Conservation (phyloP, 2,888 invertebrate genomes). For the Dusona sp. region DNA sequence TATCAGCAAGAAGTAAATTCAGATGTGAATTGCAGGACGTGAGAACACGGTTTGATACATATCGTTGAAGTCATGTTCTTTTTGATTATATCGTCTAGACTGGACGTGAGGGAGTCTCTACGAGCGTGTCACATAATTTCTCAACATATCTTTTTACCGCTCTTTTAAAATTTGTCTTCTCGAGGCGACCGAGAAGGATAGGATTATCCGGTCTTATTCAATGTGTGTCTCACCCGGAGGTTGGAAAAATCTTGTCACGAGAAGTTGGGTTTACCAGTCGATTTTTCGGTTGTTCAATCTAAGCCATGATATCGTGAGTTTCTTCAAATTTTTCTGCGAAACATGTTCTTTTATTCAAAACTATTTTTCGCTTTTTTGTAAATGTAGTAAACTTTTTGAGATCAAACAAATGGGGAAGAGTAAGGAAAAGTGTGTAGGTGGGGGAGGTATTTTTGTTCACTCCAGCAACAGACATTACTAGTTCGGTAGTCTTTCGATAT, state of each 20-base stretch:
- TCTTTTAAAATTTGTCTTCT: constrained; percentile 68
- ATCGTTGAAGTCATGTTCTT: background rate
- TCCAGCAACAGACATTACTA: constrained; percentile 62
- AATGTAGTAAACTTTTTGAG: background rate
- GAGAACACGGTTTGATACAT: background rate
- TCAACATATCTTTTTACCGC: background rate
- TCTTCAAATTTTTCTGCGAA: background rate
- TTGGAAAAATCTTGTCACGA: constrained; percentile 78
- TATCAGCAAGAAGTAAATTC: background rate
- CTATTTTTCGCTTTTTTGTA: background rate
- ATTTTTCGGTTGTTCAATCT: background rate
- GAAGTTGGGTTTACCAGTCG: constrained; percentile 9
- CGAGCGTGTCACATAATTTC: constrained; percentile 64
- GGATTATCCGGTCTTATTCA: constrained; percentile 79
- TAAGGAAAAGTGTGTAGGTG: background rate
- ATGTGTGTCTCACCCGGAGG: constrained; percentile 65
- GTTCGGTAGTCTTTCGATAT: constrained; percentile 55
- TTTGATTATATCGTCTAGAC: background rate
- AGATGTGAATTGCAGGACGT: background rate
- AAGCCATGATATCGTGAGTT: background rate
- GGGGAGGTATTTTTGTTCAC: constrained; percentile 5
- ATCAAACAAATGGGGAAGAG: background rate
- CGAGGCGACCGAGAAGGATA: constrained; percentile 77
- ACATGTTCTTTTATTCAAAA: background rate
- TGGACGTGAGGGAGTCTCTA: constrained; percentile 26